Evolutionary conservation across 2,888 invertebrate genomes (phyloP), one percentile per base, ranked within the genome.

Genomic region (Phasia obesa): DNA sequence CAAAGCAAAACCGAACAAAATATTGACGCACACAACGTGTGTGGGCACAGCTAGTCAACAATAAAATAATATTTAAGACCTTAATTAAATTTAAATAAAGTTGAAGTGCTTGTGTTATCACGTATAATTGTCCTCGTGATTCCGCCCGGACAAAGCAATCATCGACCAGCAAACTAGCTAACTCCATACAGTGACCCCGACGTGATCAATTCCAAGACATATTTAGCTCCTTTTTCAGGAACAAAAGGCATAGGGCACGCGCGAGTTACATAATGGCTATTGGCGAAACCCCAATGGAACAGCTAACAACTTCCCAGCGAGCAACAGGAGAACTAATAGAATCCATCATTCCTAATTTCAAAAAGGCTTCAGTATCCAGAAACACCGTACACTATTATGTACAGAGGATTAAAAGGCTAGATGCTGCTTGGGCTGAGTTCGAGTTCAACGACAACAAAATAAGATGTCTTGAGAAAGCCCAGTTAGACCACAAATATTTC

Each of bases 281-380:
- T 5, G 19, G 19, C 19, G 9, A 47, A 17, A 47, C 47, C 47
- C 19, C 47, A 47, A 47, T 47, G 19, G 19, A 47, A 47, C 19
- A 47, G 47, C 47, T 17, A 19, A 47, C 47, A 47, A 19, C 47
- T 47, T 47, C 47, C 19, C 47, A 47, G 47, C 47, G 19, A 47
- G 19, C n/a, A 42, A 42, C 42, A 42, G 42, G 2, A 42, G n/a
- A 42, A 9, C 35, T 35, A 35, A 35, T 6, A 35, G 35, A 35
- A 35, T 4, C 35, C 35, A 35, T 35, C 7, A 4, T 35, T 35
- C 35, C 9, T 7, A 35, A 35, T 35, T 35, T 6, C 11, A 35
- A 35, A 35, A 35, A 35, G 35, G 35, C 7, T 35, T 4, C n/a
- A n/a, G n/a, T n/a, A n/a, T n/a, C n/a, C n/a, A n/a, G n/a, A n/a